A percentile compares a stretch with the other conserved stretches of the same genome.
Conservation (phyloP, 2,888 invertebrate genomes). For the Halictus ligatus region DNA sequence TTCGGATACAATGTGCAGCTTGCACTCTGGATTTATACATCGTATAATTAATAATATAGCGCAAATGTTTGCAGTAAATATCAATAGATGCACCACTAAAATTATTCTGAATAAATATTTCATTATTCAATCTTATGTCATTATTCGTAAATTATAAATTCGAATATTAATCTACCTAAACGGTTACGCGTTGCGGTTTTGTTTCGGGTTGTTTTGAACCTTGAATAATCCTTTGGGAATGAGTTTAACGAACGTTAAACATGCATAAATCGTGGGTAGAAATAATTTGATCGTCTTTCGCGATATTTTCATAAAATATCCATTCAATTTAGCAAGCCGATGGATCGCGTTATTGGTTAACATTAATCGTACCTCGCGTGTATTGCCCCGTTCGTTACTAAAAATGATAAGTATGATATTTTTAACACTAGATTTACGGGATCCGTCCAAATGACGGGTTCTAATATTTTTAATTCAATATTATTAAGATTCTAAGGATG, state of each 20-base stretch:
- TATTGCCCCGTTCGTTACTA: neutral
- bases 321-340: neutral
- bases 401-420: neutral
- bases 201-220: neutral
- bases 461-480: no score
- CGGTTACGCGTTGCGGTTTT: neutral
- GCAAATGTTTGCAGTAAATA: neutral
- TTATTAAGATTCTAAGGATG: no score
- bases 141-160: neutral
- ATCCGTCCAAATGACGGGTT: no score
- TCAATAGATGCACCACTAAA: neutral
- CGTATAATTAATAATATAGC: neutral
- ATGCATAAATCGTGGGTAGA: neutral
- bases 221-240: neutral
- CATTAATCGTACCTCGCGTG: neutral
- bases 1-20: neutral
- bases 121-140: neutral
- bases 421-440: no score
- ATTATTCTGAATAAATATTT: slow-evolving; percentile 1
- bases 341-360: neutral
- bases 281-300: neutral
- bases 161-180: neutral
- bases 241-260: neutral
- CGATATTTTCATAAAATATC: neutral
- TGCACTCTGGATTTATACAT: neutral